A percentile compares a stretch with the other conserved stretches of the same genome.
These are phyloP conservation scores for Argopecten irradians DNA, from an alignment of 1,140 invertebrate genomes.

Conservation along the genomic window DNA sequence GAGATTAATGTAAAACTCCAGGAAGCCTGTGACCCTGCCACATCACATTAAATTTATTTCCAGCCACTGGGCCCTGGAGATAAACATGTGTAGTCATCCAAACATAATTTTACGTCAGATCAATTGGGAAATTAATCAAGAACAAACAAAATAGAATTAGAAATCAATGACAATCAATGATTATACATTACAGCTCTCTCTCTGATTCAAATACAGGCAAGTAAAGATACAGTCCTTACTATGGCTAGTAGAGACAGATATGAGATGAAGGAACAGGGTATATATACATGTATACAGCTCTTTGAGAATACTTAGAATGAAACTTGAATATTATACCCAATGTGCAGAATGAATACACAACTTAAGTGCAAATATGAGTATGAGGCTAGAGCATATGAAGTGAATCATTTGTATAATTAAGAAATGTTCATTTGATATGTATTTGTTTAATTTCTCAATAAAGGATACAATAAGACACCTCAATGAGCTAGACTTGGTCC, in stretches of 20 bases:
- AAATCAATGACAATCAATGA: not conserved
- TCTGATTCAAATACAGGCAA: not conserved
- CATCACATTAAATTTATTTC: not conserved
- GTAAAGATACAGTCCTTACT: too few species aligned
- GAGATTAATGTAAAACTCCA: not conserved
- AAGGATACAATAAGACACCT: too few species aligned
- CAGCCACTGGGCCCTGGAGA: not conserved
- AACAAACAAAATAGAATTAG: not conserved
- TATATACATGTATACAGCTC: too few species aligned
- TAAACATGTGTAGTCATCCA: constrained; percentile 4
- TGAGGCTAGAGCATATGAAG: not conserved
- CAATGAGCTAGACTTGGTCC: too few species aligned
- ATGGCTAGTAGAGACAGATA: too few species aligned
- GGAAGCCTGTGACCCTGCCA: not conserved
- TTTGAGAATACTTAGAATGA: not conserved
- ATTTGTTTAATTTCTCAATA: not conserved
- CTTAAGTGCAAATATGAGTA: too few species aligned
- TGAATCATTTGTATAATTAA: not conserved
- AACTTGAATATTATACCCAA: too few species aligned
- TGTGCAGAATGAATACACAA: not conserved
- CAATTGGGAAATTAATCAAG: not conserved
- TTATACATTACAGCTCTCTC: not conserved
- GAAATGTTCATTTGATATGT: not conserved
- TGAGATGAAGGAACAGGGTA: too few species aligned
- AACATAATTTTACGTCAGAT: not conserved